Conservation (phyloP, 2,888 invertebrate genomes). For the Agelastica alni region DNA sequence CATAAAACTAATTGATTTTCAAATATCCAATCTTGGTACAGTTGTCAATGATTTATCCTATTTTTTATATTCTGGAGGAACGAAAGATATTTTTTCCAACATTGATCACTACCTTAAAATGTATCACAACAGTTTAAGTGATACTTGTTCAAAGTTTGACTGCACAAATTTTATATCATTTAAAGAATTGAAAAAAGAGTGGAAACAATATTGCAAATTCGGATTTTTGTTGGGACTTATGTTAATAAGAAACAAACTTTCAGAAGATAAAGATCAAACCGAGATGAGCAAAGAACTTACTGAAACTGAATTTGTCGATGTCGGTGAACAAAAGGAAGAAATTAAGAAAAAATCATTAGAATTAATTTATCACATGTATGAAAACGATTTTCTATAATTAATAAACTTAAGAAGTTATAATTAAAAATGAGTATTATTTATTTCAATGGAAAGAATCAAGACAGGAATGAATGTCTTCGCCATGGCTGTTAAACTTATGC, state of each 20-base stretch:
- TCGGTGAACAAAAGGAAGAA: background rate
- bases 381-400: background rate
- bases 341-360: conserved; percentile 4
- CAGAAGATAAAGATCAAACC: conserved; percentile 5
- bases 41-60: conserved; percentile 48
- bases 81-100: conserved; percentile 40
- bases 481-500: no score
- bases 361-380: background rate
- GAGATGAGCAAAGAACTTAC: background rate
- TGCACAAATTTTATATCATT: conserved; percentile 43
- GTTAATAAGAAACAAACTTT: conserved; percentile 33
- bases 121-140: conserved; percentile 46
- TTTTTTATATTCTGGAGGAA: conserved; percentile 46
- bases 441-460: no score
- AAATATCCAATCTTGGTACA: conserved; percentile 2
- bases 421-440: no score
- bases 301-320: background rate
- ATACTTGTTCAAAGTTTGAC: conserved; percentile 37
- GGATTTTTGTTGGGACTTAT: conserved; percentile 29
- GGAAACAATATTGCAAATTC: conserved; percentile 35
- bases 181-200: conserved; percentile 34
- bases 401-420: no score
- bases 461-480: no score
- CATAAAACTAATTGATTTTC: conserved; percentile 12
- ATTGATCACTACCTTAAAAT: conserved; percentile 43